Evolutionary conservation across 1,140 invertebrate species (phyloP).

Genomic region (Drosophila sproati): DNA sequence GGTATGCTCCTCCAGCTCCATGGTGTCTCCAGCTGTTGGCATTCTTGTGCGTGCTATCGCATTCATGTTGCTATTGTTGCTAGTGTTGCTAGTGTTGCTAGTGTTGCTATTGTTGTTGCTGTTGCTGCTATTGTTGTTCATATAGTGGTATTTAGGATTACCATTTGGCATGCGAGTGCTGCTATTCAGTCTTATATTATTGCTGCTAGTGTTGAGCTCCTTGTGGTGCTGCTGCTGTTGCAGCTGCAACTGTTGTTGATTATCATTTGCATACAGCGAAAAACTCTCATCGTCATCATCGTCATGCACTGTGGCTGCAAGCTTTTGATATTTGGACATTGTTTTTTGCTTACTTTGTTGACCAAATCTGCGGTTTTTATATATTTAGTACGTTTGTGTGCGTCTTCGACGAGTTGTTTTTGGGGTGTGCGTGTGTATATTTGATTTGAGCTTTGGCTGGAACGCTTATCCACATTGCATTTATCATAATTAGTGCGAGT

Average conservation of each 20-base stretch:
- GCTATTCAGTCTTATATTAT: conserved; percentile 49
- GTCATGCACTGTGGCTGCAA: conserved; percentile 52
- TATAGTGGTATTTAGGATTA: conserved; percentile 36
- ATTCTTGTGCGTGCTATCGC: not conserved
- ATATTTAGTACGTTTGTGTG: not conserved
- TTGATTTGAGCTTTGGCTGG: conserved; percentile 34
- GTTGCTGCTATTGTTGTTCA: conserved; percentile 27
- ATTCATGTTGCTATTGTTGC: not conserved
- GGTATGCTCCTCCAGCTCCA: conserved; percentile 65
- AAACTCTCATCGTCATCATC: conserved; percentile 66
- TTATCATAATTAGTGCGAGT: conserved; percentile 66
- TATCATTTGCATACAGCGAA: conserved; percentile 56
- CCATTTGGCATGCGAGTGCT: conserved; percentile 40
- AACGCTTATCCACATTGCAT: conserved; percentile 48
- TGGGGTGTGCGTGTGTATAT: conserved; percentile 20
- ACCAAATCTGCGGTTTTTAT: not conserved
- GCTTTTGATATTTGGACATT: conserved; percentile 78
- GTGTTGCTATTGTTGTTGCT: conserved; percentile 12
- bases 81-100: conserved; percentile 24
- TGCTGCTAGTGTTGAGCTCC: conserved; percentile 22
- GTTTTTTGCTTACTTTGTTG: conserved; percentile 25
- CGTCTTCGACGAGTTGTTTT: conserved; percentile 9
- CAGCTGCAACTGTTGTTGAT: conserved; percentile 40
- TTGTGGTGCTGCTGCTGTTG: conserved; percentile 19
- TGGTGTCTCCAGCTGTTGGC: conserved; percentile 9